Conservation (phyloP, 2,888 invertebrate species). For the Ichneumoninae sp. region DNA sequence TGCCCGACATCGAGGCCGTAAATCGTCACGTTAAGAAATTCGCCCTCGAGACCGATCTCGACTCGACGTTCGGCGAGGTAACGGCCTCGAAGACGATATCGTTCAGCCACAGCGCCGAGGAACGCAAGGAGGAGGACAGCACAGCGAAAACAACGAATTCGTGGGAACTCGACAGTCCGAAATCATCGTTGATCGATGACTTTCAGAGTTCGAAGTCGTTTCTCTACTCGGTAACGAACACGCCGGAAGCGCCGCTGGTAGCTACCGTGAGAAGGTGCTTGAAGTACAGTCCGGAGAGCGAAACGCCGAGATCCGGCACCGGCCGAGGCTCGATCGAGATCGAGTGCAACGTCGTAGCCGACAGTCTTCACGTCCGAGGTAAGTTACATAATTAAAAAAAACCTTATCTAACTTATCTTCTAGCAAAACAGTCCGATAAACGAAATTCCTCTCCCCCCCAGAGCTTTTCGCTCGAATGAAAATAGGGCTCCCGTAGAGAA, state of each 20-base stretch:
- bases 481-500: conserved; percentile 11
- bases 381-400: conserved; percentile 82
- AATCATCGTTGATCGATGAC: conserved; percentile 80
- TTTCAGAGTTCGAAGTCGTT: conserved; percentile 81
- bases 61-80: conserved; percentile 74
- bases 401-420: neutral
- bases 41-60: conserved; percentile 80
- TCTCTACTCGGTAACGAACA: conserved; percentile 76
- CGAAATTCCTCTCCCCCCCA: neutral
- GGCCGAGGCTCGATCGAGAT: conserved; percentile 87
- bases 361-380: conserved; percentile 89
- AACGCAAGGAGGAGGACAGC: conserved; percentile 68
- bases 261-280: conserved; percentile 82
- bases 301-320: conserved; percentile 70
- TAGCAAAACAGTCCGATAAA: neutral
- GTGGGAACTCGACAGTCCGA: conserved; percentile 81
- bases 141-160: conserved; percentile 71
- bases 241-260: conserved; percentile 81
- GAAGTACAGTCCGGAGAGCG: conserved; percentile 80
- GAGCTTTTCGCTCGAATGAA: neutral
- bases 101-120: conserved; percentile 68
- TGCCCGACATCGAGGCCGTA: conserved; percentile 76
- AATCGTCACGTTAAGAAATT: conserved; percentile 81
- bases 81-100: conserved; percentile 66
- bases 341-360: conserved; percentile 86